Percentiles rank a stretch among this genome's conserved stretches.
These are phyloP conservation scores for Malachius bipustulatus DNA, from an alignment of 2,888 invertebrate species.

Conservation along the genomic window DNA sequence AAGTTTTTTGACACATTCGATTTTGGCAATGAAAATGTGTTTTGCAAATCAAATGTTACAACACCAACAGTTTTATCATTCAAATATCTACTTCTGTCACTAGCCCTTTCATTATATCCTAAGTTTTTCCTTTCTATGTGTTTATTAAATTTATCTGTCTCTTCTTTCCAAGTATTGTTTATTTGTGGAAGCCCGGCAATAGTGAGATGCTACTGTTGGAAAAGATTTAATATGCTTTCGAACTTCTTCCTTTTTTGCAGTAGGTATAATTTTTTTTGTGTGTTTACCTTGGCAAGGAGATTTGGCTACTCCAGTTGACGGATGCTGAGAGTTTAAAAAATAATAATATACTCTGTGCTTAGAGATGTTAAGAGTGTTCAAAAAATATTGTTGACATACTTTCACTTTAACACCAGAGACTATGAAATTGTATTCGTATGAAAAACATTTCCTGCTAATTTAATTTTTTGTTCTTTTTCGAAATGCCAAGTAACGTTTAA, in stretches of 20 bases:
- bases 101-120: slow-evolving; percentile 5
- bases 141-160: too few species aligned
- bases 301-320: slow-evolving; percentile 6
- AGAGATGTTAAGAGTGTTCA: slow-evolving; percentile 10
- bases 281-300: not conserved
- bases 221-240: slow-evolving; percentile 11
- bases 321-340: slow-evolving; percentile 8
- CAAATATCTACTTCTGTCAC: slow-evolving; percentile 2
- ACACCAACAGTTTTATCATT: slow-evolving; percentile 7
- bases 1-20: slow-evolving; percentile 9
- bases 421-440: slow-evolving; percentile 12
- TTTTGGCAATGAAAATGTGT: slow-evolving; percentile 10
- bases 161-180: slow-evolving; percentile 15
- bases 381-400: slow-evolving; percentile 12
- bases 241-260: slow-evolving; percentile 8
- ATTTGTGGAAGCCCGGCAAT: slow-evolving; percentile 10
- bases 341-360: slow-evolving; percentile 12
- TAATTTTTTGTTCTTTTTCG: slow-evolving; percentile 3
- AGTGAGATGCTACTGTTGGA: slow-evolving; percentile 10
- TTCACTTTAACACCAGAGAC: not conserved
- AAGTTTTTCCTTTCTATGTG: too few species aligned
- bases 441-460: slow-evolving; percentile 10
- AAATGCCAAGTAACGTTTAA: not conserved
- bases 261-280: slow-evolving; percentile 3
- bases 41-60: slow-evolving; percentile 14